Conservation (phyloP, 2,797 vertebrate genomes). For the Thalassophryne amazonica region DNA sequence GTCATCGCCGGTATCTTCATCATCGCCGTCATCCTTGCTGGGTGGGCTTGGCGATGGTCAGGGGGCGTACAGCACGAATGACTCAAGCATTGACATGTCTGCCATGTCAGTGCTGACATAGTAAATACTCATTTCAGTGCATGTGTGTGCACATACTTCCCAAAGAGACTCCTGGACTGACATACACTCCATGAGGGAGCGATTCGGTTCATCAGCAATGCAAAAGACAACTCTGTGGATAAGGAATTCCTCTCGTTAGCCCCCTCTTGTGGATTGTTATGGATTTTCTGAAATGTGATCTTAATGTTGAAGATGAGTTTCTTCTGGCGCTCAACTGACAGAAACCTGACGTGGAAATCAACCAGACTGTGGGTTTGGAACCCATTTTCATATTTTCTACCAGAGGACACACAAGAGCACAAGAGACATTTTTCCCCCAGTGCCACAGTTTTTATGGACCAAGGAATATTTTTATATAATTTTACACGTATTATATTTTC, state of each 20-base stretch:
- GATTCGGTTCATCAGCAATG: constrained; percentile 5
- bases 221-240: neutral
- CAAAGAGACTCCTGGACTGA: constrained; percentile 51
- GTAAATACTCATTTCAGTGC: constrained; percentile 4
- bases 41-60: constrained; percentile 58
- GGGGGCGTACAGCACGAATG: constrained; percentile 49
- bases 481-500: constrained; percentile 80
- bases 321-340: constrained; percentile 10
- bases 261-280: constrained; percentile 53
- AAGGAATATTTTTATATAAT: constrained; percentile 76
- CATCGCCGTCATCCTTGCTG: constrained; percentile 61
- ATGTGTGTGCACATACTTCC: constrained; percentile 23
- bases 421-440: constrained; percentile 51
- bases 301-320: constrained; percentile 5
- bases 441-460: constrained; percentile 77
- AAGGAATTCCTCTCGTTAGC: constrained; percentile 27
- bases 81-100: constrained; percentile 59
- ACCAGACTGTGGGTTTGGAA: constrained; percentile 7
- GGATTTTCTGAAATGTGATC: too few species aligned
- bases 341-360: constrained; percentile 22
- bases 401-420: constrained; percentile 38
- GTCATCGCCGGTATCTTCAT: constrained; percentile 64
- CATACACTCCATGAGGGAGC: constrained; percentile 29
- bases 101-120: constrained; percentile 66
- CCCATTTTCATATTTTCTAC: constrained; percentile 25